phyloP scores from a whole-genome alignment of 2,113 vertebrate genomes.

The Cyanoliseus patagonus region DNA sequence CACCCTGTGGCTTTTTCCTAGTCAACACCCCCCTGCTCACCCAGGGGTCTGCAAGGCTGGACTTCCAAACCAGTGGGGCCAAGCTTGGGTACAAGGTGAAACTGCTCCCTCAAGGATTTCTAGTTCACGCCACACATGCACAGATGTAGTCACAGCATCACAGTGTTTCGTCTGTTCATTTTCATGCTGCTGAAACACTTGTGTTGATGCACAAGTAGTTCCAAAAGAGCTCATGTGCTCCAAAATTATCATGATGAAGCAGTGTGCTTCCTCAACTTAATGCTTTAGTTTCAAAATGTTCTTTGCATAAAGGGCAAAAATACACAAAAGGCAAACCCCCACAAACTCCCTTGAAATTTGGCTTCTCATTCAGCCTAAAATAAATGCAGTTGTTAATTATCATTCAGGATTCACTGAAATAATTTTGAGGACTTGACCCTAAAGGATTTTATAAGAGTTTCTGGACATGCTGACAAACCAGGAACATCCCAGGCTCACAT shows the following conservation, averaged over 20 bases:
- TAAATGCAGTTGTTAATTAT: neutral
- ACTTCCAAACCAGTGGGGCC: neutral
- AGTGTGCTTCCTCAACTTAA: neutral
- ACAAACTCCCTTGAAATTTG: neutral
- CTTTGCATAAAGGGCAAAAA: neutral
- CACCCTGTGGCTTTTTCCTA: neutral
- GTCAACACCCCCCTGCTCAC: neutral
- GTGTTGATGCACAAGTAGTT: neutral
- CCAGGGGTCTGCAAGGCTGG: accelerated
- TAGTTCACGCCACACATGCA: neutral
- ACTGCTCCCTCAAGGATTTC: neutral
- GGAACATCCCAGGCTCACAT: neutral
- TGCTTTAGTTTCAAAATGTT: neutral
- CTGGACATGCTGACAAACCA: neutral
- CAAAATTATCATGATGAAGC: neutral
- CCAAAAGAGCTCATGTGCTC: neutral
- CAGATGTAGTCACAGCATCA: neutral
- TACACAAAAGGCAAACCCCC: neutral
- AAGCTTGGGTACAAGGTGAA: neutral
- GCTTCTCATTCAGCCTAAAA: neutral
- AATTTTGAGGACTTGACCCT: neutral
- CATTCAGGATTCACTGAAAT: neutral
- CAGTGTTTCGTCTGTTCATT: neutral
- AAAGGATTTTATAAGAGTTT: neutral
- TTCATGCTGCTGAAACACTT: accelerated